These are phyloP conservation scores for Lacanobia wlatinum DNA, from an alignment of 2,888 invertebrate species.

Conservation along the genomic window DNA sequence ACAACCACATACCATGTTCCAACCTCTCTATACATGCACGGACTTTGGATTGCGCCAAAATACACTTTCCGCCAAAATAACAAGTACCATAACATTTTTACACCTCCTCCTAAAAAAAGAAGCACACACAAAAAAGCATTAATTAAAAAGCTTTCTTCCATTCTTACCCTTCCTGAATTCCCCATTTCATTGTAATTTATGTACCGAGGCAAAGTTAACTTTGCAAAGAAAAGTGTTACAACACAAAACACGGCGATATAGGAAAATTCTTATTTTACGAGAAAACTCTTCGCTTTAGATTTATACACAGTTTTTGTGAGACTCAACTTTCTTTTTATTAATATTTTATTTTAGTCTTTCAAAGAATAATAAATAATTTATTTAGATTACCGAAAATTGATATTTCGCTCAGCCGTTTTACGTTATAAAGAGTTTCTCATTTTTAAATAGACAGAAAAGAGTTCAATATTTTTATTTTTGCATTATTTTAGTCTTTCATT, in stretches of 20 bases:
- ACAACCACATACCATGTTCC: too few species aligned
- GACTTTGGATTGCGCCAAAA: not conserved
- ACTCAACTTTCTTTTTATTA: constrained; percentile 62
- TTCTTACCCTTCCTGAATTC: constrained; percentile 35
- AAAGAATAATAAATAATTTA: constrained; percentile 38
- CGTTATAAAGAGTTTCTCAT: not conserved
- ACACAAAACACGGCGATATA: constrained; percentile 48
- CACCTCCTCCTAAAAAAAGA: constrained; percentile 28
- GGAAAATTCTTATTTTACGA: constrained; percentile 53
- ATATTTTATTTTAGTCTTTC: constrained; percentile 47
- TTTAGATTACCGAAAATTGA: constrained; percentile 31
- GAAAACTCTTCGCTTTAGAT: constrained; percentile 51
- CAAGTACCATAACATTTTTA: constrained; percentile 17
- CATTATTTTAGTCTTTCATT: not conserved
- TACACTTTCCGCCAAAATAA: not conserved
- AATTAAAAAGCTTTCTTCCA: constrained; percentile 55
- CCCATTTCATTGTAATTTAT: constrained; percentile 55
- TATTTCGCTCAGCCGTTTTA: constrained; percentile 50
- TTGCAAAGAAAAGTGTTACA: constrained; percentile 52
- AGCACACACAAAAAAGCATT: constrained; percentile 26
- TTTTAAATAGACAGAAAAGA: too few species aligned
- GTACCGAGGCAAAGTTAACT: constrained; percentile 49
- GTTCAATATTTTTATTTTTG: not conserved
- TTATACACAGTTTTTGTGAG: constrained; percentile 50
- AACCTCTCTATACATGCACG: too few species aligned